Evolutionary conservation across 2,797 vertebrate genomes (phyloP).

Genomic region (Melanotaenia nigrans): DNA sequence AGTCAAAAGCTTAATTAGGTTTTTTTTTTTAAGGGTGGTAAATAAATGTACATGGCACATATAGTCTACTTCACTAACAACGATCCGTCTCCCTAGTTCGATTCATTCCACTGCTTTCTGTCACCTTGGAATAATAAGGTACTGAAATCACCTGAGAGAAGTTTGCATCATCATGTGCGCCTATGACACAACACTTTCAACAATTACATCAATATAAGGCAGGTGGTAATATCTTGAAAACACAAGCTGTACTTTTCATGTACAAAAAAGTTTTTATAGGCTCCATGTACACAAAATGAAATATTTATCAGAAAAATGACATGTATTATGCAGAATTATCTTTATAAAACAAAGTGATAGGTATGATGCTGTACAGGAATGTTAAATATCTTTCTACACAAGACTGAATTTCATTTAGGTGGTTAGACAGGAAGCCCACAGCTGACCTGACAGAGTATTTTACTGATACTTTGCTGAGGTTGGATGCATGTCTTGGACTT

Average conservation of each 20-base stretch:
- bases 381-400: slow-evolving; percentile 10
- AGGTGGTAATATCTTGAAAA: slow-evolving; percentile 49
- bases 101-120: slow-evolving; percentile 22
- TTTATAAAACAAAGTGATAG: slow-evolving; percentile 13
- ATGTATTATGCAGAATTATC: slow-evolving; percentile 40
- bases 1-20: slow-evolving; percentile 66
- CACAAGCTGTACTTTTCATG: slow-evolving; percentile 8
- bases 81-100: slow-evolving; percentile 50
- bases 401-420: slow-evolving; percentile 6
- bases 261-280: slow-evolving; percentile 47
- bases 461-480: not conserved
- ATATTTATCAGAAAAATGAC: slow-evolving; percentile 35
- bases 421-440: not conserved
- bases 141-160: slow-evolving; percentile 80
- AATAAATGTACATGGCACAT: slow-evolving; percentile 58
- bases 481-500: not conserved
- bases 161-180: slow-evolving; percentile 61
- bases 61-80: slow-evolving; percentile 6
- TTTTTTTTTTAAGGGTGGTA: slow-evolving; percentile 37
- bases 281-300: slow-evolving; percentile 21
- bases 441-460: not conserved
- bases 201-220: slow-evolving; percentile 65
- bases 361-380: slow-evolving; percentile 26
- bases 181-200: slow-evolving; percentile 40
- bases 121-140: slow-evolving; percentile 45